Evolutionary conservation across 2,797 vertebrate species (phyloP), one percentile per base, ranked within the genome.

Genomic region (Chrysocyon brachyurus): DNA sequence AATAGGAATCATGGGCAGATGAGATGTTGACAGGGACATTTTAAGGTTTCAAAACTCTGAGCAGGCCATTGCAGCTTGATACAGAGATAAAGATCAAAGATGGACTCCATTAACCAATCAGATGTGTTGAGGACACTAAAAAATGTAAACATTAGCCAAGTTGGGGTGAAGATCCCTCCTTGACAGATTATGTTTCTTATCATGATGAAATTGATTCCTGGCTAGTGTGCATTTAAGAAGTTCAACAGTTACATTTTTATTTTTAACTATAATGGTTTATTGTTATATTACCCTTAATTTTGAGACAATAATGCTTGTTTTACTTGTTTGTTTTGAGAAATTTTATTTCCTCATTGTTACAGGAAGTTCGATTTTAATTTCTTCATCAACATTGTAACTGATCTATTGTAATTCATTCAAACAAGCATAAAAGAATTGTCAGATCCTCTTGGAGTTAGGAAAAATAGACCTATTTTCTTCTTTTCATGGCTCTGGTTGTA

Each of bases 151-250:
- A 89, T 93, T 92, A 91, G 70, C 81, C n/a, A 81, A 79, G n/a
- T 82, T 21, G 16, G 16, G 72, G 70, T 87, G 46, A 94, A 93
- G 40, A 40, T 87, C 57, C 5, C 2, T 77, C 83, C 84, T 72
- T 31, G 81, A 93, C 63, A 87, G 31, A 87, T 89, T 91, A 56
- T 54, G 15, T n/a, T 89, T 94, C 79, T 93, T 94, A 83, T 83
- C 33, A n/a, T 26, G 46, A 28, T 33, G 15, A 84, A 77, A 61
- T 64, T 46, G 66, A 89, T 56, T 81, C 36, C 59, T 84, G 57
- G 15, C 78, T 72, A 16, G 12, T 24, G 16, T n/a, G 36, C 46
- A 31, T 59, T 90, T 59, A 87, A 94, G 49, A 94, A 49, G 14
- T 87, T 87, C 26, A 36, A 79, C 36, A 21, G 16, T 19, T 89